Base-by-base conservation (phyloP, 2,797 vertebrate genomes). In the Dendrocincla tyrannina region DNA sequence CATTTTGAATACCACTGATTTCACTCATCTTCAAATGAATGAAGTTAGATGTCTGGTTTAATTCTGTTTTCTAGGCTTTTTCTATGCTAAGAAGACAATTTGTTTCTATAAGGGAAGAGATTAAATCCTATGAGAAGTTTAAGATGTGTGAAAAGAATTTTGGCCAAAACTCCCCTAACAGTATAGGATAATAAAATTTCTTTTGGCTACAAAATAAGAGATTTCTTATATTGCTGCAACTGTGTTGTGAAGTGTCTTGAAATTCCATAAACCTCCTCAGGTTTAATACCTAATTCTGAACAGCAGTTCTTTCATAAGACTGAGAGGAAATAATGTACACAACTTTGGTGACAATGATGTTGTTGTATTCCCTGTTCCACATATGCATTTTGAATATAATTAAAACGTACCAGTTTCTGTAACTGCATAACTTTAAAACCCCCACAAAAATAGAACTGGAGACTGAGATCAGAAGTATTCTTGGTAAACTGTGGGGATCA, bases 211-310 rank as follows among this genome's bases (percentile, higher is more conserved):
- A 32, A 72, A 84, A 53, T 52, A 78, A 58, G 32, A 7, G 19
- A 16, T 52, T 70, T 20, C 58, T 91, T 53, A 37, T 58, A 88
- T 50, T 69, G 11, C 22, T 85, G n/a, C 46, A 78, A 88, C 11
- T 78, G 33, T 81, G 69, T 73, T 68, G 44, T 20, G 32, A 94
- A 84, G 78, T 77, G 7, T 60, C 35, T 84, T 80, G 69, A 17
- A 78, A 55, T 50, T 85, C 53, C 24, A 44, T 55, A 69, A 83
- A 75, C 1, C 14, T 62, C 32, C 53, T 84, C n/a, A 53, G 66
- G 58, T 88, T 93, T 91, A 93, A 91, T 77, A 66, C 13, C 18
- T 93, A 78, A 86, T 93, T 80, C 46, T 86, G 73, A 68, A 60
- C 32, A 86, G 22, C 20, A 84, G n/a, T 50, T 87, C 17, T 72